Evolutionary conservation across 2,113 vertebrate genomes (phyloP).

Genomic region (Vulpes ferrilata): DNA sequence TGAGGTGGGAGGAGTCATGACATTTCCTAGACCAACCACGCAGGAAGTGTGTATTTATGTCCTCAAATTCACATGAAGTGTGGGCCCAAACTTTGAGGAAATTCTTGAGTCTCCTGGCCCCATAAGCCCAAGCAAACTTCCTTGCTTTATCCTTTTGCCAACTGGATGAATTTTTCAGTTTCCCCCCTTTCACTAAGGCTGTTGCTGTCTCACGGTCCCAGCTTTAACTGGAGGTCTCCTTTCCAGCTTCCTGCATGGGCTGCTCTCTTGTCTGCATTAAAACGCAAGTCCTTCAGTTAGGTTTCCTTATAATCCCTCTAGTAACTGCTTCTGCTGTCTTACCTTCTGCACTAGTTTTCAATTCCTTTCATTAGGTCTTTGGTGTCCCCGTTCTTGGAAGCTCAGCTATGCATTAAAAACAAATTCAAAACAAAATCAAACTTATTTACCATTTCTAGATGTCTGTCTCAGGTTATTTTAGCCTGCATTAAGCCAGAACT

Average conservation of each 20-base stretch:
- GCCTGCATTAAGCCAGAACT: slow-evolving; percentile 4
- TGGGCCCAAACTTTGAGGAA: not conserved
- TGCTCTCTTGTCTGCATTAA: not conserved
- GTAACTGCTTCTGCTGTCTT: not conserved
- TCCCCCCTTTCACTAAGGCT: not conserved
- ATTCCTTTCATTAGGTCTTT: not conserved
- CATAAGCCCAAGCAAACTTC: slow-evolving; percentile 15
- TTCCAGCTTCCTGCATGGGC: not conserved
- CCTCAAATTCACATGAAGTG: not conserved
- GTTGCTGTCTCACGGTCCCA: not conserved
- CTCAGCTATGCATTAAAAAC: not conserved
- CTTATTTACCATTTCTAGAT: not conserved
- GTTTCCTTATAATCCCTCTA: not conserved
- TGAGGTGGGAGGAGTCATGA: not conserved
- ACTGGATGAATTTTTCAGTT: not conserved
- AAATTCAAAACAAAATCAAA: not conserved
- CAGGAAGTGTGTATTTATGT: not conserved
- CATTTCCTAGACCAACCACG: not conserved
- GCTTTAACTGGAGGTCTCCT: not conserved
- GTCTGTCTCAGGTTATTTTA: slow-evolving; percentile 15
- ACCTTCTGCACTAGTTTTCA: not conserved
- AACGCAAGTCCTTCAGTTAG: not conserved
- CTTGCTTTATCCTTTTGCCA: not conserved
- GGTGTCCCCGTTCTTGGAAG: slow-evolving; percentile 19
- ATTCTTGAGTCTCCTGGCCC: not conserved